A percentile compares a stretch with the other conserved stretches of the same genome.
Conservation (phyloP, 2,113 vertebrate genomes). For the Pseudopipra pipra region DNA sequence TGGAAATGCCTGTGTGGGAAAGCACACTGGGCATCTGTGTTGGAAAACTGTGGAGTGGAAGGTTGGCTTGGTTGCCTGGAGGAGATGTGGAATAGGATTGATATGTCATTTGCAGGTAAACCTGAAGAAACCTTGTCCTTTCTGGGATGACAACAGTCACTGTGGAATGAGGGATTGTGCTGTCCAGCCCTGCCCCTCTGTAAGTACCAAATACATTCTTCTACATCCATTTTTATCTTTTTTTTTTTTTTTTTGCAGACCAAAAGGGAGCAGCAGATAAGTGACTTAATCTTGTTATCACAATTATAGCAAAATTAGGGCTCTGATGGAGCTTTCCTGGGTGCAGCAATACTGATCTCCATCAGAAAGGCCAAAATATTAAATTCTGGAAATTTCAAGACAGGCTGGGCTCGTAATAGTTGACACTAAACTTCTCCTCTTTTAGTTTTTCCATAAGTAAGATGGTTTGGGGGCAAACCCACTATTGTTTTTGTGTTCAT, state of each 20-base stretch:
- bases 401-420: neutral
- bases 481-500: neutral
- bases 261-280: neutral
- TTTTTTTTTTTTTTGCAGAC: neutral
- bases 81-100: neutral
- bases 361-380: neutral
- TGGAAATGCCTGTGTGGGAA: neutral
- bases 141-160: conserved; percentile 84
- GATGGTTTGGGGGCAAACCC: neutral
- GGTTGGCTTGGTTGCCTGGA: neutral
- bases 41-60: neutral
- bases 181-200: conserved; percentile 85
- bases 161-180: conserved; percentile 88
- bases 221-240: neutral
- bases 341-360: neutral
- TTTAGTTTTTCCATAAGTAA: neutral
- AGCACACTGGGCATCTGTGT: neutral
- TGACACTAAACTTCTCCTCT: neutral
- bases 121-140: conserved; percentile 89
- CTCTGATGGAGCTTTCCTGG: neutral
- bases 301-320: neutral
- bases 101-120: conserved; percentile 80
- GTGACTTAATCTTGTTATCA: accelerated
- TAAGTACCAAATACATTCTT: conserved; percentile 70
- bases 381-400: neutral